These are phyloP conservation scores for Dermatophagoides farinae DNA, from an alignment of 1,140 invertebrate species.

Conservation along the genomic window DNA sequence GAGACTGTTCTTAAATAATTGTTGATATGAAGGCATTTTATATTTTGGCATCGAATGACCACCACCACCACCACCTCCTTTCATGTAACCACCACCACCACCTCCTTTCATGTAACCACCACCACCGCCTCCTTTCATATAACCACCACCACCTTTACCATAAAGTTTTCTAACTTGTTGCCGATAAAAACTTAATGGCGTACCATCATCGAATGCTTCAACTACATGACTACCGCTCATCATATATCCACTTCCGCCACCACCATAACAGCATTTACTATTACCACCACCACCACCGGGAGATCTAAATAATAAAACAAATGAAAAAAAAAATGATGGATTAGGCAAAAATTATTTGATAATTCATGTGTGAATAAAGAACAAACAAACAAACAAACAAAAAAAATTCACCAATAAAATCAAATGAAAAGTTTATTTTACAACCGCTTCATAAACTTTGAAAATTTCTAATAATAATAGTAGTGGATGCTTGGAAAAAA, in stretches of 20 bases:
- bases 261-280: neutral
- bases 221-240: neutral
- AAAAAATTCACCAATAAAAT: no score
- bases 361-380: no score
- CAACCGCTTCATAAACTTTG: no score
- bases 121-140: neutral
- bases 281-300: neutral
- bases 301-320: neutral
- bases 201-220: conserved; percentile 7
- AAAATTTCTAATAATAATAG: no score
- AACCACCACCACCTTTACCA: neutral
- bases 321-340: neutral
- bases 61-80: neutral
- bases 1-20: conserved; percentile 1
- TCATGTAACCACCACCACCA: neutral
- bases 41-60: neutral
- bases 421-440: no score
- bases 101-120: neutral
- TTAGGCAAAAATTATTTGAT: neutral
- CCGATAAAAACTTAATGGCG: neutral
- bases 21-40: neutral
- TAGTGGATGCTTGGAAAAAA: no score
- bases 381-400: no score
- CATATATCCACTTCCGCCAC: neutral
- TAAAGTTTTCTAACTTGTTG: conserved; percentile 1